phyloP scores from a whole-genome alignment of 2,113 vertebrate genomes.

The Gobiocypris rarus region DNA sequence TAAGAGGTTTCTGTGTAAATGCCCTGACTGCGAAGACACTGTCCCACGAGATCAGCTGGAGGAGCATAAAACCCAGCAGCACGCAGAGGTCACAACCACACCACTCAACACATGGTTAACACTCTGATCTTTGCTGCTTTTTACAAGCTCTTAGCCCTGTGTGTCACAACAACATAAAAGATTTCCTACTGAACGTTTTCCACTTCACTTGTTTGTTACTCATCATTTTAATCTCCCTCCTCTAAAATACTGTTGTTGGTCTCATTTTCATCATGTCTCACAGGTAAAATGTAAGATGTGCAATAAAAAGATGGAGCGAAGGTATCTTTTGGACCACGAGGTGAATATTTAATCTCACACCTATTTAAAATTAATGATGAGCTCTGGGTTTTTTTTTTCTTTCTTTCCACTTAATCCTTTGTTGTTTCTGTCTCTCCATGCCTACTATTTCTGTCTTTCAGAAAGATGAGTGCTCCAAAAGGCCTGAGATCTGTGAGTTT shows the following conservation, averaged over 20 bases:
- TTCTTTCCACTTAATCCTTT: not conserved
- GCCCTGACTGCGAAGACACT: conserved; percentile 74
- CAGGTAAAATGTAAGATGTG: conserved; percentile 74
- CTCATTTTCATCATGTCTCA: not conserved
- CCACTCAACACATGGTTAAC: not conserved
- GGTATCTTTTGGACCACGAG: conserved; percentile 69
- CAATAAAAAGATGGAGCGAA: conserved; percentile 64
- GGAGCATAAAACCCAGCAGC: conserved; percentile 71
- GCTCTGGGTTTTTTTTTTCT: not conserved
- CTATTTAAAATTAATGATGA: not conserved
- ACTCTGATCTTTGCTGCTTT: not conserved
- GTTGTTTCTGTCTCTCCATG: not conserved
- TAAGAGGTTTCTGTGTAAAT: conserved; percentile 74
- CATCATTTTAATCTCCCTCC: not conserved
- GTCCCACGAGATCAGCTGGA: conserved; percentile 67
- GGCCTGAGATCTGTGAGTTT: conserved; percentile 70
- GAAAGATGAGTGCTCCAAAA: conserved; percentile 70
- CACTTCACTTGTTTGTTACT: not conserved
- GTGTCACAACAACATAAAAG: not conserved
- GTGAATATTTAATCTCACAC: conserved; percentile 47
- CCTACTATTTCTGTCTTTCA: conserved; percentile 51
- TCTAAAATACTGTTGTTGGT: not conserved
- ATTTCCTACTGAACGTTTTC: not conserved
- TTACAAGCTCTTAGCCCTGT: not conserved
- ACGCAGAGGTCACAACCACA: conserved; percentile 71